A percentile compares a stretch with the other conserved stretches of the same genome.
Evolutionary conservation across 1,140 invertebrate genomes (phyloP).

Genomic region (Musca vetustissima): DNA sequence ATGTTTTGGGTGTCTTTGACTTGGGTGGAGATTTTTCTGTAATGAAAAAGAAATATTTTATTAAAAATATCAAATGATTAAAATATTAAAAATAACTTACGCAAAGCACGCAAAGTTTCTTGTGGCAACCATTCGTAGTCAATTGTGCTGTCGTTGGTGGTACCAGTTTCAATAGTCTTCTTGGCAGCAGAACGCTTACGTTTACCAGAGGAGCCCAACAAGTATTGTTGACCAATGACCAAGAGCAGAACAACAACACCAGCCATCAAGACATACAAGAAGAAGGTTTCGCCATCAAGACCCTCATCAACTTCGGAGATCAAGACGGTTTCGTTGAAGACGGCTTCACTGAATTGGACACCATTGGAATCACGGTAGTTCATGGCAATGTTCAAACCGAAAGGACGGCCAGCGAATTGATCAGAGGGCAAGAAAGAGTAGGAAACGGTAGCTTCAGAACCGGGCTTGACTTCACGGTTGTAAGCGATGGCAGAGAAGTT

Average conservation of each 20-base stretch:
- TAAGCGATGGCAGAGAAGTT: conserved; percentile 94
- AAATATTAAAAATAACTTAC: conserved; percentile 65
- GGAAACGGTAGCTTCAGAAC: conserved; percentile 90
- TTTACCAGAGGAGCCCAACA: conserved; percentile 68
- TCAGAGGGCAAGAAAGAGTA: conserved; percentile 96
- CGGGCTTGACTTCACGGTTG: conserved; percentile 84
- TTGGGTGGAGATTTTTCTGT: conserved; percentile 64
- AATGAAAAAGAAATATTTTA: conserved; percentile 30
- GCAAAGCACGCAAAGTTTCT: conserved; percentile 79
- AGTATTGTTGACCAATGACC: conserved; percentile 87
- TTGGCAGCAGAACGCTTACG: conserved; percentile 62
- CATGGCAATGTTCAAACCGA: conserved; percentile 91
- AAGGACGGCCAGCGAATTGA: conserved; percentile 91
- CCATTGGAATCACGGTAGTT: conserved; percentile 84
- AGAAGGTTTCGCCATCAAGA: conserved; percentile 97
- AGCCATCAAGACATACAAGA: conserved; percentile 92
- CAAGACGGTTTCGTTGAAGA: conserved; percentile 98
- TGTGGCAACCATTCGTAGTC: conserved; percentile 98
- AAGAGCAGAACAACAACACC: conserved; percentile 85
- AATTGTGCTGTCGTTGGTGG: conserved; percentile 87
- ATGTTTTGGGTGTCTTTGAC: conserved; percentile 54
- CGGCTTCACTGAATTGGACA: conserved; percentile 78
- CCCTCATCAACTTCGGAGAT: conserved; percentile 96
- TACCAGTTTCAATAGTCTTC: conserved; percentile 75
- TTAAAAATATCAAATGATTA: conserved; percentile 22